Evolutionary conservation across 2,113 vertebrate genomes (phyloP).

Genomic region (Condylura cristata): DNA sequence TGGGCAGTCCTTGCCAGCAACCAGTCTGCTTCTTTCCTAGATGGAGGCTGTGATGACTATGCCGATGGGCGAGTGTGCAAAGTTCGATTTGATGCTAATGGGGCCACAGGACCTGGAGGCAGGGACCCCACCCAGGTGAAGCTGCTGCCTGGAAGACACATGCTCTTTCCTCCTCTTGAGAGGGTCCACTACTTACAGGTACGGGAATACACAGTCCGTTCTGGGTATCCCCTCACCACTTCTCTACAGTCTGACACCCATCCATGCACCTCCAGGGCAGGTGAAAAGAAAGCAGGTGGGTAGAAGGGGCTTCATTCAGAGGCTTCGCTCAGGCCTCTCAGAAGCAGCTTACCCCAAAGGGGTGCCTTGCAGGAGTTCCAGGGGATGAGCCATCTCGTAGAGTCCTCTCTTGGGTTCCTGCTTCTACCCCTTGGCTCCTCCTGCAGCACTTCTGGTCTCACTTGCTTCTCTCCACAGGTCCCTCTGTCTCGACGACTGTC

Average conservation of each 20-base stretch:
- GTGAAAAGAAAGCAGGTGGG: neutral
- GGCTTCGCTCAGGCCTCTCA: neutral
- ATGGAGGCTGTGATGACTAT: conserved; percentile 86
- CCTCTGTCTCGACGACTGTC: conserved; percentile 88
- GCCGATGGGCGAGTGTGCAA: conserved; percentile 87
- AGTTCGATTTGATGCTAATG: conserved; percentile 88
- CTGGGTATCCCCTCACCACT: neutral
- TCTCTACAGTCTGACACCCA: neutral
- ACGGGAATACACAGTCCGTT: neutral
- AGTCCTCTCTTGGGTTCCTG: neutral
- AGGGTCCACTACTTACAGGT: conserved; percentile 89
- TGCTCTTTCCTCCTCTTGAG: conserved; percentile 87
- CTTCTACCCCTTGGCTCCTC: neutral
- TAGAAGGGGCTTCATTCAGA: neutral
- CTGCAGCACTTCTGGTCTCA: neutral
- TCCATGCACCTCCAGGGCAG: neutral
- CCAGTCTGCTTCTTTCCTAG: conserved; percentile 71
- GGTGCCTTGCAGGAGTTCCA: neutral
- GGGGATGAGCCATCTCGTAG: neutral
- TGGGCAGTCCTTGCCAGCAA: neutral
- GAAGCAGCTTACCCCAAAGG: neutral
- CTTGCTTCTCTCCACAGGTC: conserved; percentile 79
- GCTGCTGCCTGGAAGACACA: conserved; percentile 86
- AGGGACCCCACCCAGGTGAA: conserved; percentile 86
- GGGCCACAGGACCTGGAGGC: conserved; percentile 82